Evolutionary conservation across 2,797 vertebrate genomes (phyloP).

Genomic region (Tympanoctomys barrerae): DNA sequence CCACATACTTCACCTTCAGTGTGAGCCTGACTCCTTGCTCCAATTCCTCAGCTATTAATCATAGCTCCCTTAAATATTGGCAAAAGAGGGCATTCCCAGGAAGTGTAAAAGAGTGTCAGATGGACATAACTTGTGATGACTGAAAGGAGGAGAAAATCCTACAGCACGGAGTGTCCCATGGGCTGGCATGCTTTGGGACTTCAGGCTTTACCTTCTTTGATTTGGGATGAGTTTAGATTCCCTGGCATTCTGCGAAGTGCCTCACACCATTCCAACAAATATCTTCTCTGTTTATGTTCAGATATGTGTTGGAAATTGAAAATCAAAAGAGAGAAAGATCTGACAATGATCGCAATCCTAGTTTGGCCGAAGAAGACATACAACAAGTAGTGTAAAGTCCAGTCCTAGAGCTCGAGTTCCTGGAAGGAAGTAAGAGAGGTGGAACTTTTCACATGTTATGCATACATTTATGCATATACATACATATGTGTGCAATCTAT

Average conservation of each 20-base stretch:
- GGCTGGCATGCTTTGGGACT: accelerated
- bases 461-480: neutral
- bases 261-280: neutral
- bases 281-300: neutral
- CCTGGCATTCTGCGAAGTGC: neutral
- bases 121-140: neutral
- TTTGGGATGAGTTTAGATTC: neutral
- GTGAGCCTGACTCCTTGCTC: slow-evolving; percentile 46
- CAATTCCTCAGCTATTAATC: neutral
- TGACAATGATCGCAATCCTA: neutral
- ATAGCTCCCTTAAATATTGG: neutral
- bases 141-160: neutral
- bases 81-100: neutral
- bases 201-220: neutral
- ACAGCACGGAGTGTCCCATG: no score
- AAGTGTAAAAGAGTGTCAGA: neutral
- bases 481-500: neutral
- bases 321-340: neutral
- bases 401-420: neutral
- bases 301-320: neutral
- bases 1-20: slow-evolving; percentile 50
- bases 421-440: neutral
- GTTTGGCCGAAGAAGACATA: neutral
- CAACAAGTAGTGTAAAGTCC: neutral
- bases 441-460: neutral